Evolutionary conservation across 2,888 invertebrate genomes (phyloP).

Genomic region (Polymixis lichenea): DNA sequence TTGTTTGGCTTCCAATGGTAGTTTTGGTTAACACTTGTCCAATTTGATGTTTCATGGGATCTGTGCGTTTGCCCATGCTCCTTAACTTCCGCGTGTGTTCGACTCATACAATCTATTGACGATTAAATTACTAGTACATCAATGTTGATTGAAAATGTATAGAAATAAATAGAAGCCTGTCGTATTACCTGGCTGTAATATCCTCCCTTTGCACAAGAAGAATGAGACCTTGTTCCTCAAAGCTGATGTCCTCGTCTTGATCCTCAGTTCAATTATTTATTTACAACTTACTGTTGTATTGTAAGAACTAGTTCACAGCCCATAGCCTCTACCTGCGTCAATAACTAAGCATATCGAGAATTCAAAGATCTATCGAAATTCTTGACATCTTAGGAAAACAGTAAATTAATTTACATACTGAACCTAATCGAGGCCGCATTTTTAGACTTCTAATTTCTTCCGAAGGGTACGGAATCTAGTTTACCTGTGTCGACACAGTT

Average conservation of each 20-base stretch:
- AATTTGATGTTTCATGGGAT: too few species aligned
- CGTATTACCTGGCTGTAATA: background rate
- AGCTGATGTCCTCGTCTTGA: background rate
- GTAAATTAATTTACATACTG: slow-evolving; percentile 49
- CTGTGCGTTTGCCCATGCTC: background rate
- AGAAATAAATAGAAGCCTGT: background rate
- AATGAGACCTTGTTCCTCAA: background rate
- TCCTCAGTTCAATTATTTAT: background rate
- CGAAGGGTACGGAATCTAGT: slow-evolving; percentile 64
- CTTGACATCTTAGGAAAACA: slow-evolving; percentile 41
- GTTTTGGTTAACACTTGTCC: background rate
- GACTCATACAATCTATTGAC: background rate
- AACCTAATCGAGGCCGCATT: slow-evolving; percentile 48
- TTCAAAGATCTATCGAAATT: slow-evolving; percentile 8
- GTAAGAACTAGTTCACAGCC: slow-evolving; percentile 5
- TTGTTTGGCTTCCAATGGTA: background rate
- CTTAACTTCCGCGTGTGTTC: background rate
- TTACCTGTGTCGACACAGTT: slow-evolving; percentile 59
- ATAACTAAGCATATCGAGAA: slow-evolving; percentile 13
- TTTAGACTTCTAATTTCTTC: slow-evolving; percentile 54
- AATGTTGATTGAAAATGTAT: background rate
- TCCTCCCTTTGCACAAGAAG: background rate
- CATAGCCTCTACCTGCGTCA: background rate
- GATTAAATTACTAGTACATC: background rate
- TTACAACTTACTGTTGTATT: background rate